These are phyloP conservation scores for Parapsyche elsis DNA, from an alignment of 1,140 invertebrate genomes.

Conservation along the genomic window DNA sequence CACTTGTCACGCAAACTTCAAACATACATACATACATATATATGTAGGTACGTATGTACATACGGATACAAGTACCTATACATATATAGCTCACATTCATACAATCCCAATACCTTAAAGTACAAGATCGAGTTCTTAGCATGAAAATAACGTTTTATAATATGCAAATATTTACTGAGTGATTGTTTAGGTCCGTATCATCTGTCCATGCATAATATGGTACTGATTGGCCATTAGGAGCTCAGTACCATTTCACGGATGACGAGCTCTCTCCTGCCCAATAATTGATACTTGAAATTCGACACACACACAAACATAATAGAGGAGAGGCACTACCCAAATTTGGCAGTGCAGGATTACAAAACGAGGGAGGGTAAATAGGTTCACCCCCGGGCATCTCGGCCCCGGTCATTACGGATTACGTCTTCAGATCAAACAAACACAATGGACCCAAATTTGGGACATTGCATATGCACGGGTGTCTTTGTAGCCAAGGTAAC, in stretches of 20 bases:
- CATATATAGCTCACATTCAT: too few species aligned
- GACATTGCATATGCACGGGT: conserved; percentile 37
- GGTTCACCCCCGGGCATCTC: conserved; percentile 38
- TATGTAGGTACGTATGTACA: too few species aligned
- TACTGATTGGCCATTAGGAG: conserved; percentile 55
- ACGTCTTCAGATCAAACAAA: conserved; percentile 57
- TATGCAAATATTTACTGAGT: background rate
- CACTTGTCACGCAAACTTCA: too few species aligned
- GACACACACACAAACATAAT: conserved; percentile 48
- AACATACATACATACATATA: background rate
- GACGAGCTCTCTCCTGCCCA: conserved; percentile 32
- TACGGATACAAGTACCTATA: too few species aligned
- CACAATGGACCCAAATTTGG: conserved; percentile 56
- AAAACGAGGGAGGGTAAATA: conserved; percentile 34
- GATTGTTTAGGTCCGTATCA: conserved; percentile 11
- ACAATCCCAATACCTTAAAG: too few species aligned
- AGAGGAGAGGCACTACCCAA: conserved; percentile 12
- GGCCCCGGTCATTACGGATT: conserved; percentile 56
- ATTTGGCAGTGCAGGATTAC: conserved; percentile 51
- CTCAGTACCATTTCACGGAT: conserved; percentile 50
- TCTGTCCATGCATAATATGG: conserved; percentile 42
- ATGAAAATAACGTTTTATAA: too few species aligned
- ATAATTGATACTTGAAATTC: conserved; percentile 56
- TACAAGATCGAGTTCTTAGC: too few species aligned
- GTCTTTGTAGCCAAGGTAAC: conserved; percentile 49